phyloP scores from a whole-genome alignment of 2,113 vertebrate genomes.

The Lampris incognitus region DNA sequence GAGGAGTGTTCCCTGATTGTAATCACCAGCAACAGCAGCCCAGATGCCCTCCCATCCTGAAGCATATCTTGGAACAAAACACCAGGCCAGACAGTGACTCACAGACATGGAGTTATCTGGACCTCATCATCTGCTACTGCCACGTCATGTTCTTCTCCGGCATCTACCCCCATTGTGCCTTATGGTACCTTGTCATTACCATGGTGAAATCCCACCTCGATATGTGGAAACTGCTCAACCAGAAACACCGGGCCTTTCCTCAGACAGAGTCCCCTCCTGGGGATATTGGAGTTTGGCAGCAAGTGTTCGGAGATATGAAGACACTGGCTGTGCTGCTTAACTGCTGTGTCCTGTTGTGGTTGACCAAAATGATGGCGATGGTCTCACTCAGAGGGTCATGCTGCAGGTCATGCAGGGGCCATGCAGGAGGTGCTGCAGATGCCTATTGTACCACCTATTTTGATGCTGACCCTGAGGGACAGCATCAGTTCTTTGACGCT shows the following conservation, averaged over 20 bases:
- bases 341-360: not conserved
- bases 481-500: not conserved
- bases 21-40: not conserved
- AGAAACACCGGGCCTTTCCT: conserved; percentile 15
- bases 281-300: not conserved
- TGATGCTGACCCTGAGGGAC: conserved; percentile 2
- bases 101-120: conserved; percentile 18
- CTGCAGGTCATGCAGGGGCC: no score
- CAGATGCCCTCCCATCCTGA: not conserved
- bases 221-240: conserved; percentile 8
- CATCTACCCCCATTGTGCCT: conserved; percentile 15
- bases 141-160: conserved; percentile 31
- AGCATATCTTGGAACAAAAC: conserved; percentile 15
- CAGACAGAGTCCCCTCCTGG: not conserved
- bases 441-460: not conserved
- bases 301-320: conserved; percentile 1
- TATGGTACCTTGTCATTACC: conserved; percentile 13
- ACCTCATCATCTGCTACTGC: conserved; percentile 23
- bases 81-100: conserved; percentile 3
- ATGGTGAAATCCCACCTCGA: conserved; percentile 7
- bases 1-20: not conserved
- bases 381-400: no score
- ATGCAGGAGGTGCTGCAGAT: not conserved
- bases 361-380: not conserved
- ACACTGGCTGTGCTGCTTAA: conserved; percentile 1